A percentile compares a stretch with the other conserved stretches of the same genome.
Evolutionary conservation across 2,888 invertebrate species (phyloP).

Genomic region (Aphrophora alni): DNA sequence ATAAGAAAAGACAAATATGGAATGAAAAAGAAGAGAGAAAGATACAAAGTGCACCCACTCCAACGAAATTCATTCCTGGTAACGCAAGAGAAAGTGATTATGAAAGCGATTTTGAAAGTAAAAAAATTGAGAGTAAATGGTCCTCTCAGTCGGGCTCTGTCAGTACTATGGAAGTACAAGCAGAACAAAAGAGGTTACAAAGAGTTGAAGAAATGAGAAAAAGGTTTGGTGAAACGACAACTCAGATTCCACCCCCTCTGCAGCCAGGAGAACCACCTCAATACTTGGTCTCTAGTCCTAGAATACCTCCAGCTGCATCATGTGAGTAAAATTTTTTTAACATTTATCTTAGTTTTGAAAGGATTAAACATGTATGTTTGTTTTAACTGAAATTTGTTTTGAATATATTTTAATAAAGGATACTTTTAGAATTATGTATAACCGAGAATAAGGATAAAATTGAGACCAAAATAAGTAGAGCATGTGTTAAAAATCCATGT

Average conservation of each 20-base stretch:
- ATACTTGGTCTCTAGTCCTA: slow-evolving; percentile 61
- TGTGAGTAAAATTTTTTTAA: slow-evolving; percentile 40
- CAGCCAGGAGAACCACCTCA: slow-evolving; percentile 67
- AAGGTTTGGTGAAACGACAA: slow-evolving; percentile 58
- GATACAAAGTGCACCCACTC: slow-evolving; percentile 58
- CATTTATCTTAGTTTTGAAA: neutral
- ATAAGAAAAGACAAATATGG: slow-evolving; percentile 7
- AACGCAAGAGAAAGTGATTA: slow-evolving; percentile 73
- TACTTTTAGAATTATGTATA: too few species aligned
- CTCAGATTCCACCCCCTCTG: slow-evolving; percentile 64
- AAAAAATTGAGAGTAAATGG: slow-evolving; percentile 67
- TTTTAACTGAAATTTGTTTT: too few species aligned
- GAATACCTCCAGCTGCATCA: slow-evolving; percentile 49
- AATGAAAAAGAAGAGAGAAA: slow-evolving; percentile 7
- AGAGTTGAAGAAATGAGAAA: slow-evolving; percentile 55
- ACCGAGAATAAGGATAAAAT: too few species aligned
- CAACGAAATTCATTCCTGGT: slow-evolving; percentile 69
- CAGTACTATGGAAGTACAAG: slow-evolving; percentile 48
- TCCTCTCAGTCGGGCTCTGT: slow-evolving; percentile 57
- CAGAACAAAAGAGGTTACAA: slow-evolving; percentile 55
- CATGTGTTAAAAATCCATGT: too few species aligned
- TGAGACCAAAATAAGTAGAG: too few species aligned
- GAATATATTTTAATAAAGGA: too few species aligned
- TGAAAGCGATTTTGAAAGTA: slow-evolving; percentile 70
- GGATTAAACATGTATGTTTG: too few species aligned